phyloP scores from a whole-genome alignment of 2,888 invertebrate species.

The Rhamphomyia laevipes region DNA sequence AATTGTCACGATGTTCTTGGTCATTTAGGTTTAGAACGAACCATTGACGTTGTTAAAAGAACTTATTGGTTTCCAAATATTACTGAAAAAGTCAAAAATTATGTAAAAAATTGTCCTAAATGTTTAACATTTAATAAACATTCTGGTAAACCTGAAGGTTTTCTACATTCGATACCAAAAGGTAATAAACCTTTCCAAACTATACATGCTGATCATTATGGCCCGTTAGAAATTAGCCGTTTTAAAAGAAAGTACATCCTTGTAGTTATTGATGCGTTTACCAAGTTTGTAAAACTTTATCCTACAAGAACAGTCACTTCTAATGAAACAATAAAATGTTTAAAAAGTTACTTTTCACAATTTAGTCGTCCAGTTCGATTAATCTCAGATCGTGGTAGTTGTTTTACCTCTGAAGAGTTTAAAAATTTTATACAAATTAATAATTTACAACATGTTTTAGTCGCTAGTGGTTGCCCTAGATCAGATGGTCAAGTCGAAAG shows the following conservation, averaged over 20 bases:
- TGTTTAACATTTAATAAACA: slow-evolving; percentile 8
- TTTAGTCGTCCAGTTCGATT: slow-evolving; percentile 14
- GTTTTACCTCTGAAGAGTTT: slow-evolving; percentile 17
- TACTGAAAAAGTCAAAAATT: slow-evolving; percentile 3
- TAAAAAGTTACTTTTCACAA: slow-evolving; percentile 10
- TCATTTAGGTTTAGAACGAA: slow-evolving; percentile 6
- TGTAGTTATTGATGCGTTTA: slow-evolving; percentile 11
- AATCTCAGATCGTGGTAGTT: slow-evolving; percentile 15
- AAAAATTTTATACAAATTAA: too few species aligned
- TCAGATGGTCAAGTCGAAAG: slow-evolving; percentile 19
- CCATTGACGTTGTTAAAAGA: background rate
- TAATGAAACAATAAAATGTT: slow-evolving; percentile 16
- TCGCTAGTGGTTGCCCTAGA: slow-evolving; percentile 15
- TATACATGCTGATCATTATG: slow-evolving; percentile 11
- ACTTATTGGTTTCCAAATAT: slow-evolving; percentile 13
- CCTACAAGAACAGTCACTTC: slow-evolving; percentile 11
- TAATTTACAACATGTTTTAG: slow-evolving; percentile 11
- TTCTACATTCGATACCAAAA: slow-evolving; percentile 20
- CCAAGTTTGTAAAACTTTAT: slow-evolving; percentile 12
- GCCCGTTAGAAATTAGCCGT: slow-evolving; percentile 7
- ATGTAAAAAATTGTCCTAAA: slow-evolving; percentile 9
- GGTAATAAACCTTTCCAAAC: slow-evolving; percentile 18
- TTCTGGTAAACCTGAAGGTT: too few species aligned
- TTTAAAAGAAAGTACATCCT: slow-evolving; percentile 8
- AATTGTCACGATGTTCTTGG: too few species aligned